Percentiles rank a stretch among this genome's conserved stretches.
These are phyloP conservation scores for Myotis brandtii DNA, from an alignment of 2,113 vertebrate genomes.

Conservation along the genomic window DNA sequence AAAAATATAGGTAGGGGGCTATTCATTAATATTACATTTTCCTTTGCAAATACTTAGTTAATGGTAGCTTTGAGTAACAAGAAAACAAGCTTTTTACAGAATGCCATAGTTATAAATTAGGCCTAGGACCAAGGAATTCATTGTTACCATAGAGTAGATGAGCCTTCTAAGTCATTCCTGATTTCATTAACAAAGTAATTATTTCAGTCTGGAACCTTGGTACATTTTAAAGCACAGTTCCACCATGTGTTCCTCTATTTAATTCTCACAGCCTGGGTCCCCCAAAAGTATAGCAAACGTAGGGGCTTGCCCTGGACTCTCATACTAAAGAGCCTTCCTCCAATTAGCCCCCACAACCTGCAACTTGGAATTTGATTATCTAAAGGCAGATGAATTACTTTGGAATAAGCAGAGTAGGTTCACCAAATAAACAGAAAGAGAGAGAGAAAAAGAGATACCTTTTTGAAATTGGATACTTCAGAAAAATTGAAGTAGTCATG, in stretches of 20 bases:
- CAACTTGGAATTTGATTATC: neutral
- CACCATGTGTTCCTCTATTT: neutral
- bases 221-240: constrained; percentile 14
- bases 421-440: neutral
- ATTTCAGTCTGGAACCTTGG: neutral
- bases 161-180: neutral
- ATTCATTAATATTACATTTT: constrained; percentile 55
- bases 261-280: neutral
- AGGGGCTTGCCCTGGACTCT: neutral
- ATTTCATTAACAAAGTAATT: constrained; percentile 40
- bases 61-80: constrained; percentile 46
- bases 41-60: constrained; percentile 48
- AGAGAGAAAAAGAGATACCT: neutral
- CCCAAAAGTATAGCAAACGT: neutral
- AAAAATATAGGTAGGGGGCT: constrained; percentile 33
- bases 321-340: neutral
- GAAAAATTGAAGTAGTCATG: constrained; percentile 19
- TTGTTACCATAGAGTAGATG: neutral
- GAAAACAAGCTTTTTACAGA: constrained; percentile 50
- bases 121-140: neutral
- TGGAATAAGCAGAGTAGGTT: neutral
- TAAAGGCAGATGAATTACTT: neutral
- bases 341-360: neutral
- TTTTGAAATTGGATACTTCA: constrained; percentile 39
- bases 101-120: constrained; percentile 33